Evolutionary conservation across 2,113 vertebrate genomes (phyloP).

Genomic region (Burhinus oedicnemus): DNA sequence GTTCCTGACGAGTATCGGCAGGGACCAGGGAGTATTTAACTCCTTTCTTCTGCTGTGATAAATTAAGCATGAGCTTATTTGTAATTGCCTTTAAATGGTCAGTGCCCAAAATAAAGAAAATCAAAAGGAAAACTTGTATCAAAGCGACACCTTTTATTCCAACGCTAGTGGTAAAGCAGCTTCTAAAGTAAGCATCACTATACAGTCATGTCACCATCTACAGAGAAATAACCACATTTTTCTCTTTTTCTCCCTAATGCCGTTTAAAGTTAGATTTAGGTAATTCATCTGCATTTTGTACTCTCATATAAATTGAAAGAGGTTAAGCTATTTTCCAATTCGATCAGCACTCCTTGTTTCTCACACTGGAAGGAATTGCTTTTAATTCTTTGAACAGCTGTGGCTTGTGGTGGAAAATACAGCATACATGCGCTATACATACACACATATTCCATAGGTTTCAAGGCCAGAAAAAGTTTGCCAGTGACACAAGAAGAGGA

Average conservation of each 20-base stretch:
- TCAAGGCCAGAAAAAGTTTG: not conserved
- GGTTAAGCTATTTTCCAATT: not conserved
- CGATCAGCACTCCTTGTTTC: not conserved
- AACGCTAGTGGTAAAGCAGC: not conserved
- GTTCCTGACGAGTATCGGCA: too few relatives aligned
- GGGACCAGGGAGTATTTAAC: not conserved
- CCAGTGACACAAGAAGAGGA: not conserved
- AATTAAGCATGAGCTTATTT: not conserved
- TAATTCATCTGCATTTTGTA: not conserved
- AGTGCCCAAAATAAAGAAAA: not conserved
- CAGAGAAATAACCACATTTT: not conserved
- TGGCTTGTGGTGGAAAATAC: not conserved
- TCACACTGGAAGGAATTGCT: not conserved
- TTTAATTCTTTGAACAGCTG: not conserved
- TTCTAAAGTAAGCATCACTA: not conserved
- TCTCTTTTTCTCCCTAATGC: too few relatives aligned
- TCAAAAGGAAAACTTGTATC: not conserved
- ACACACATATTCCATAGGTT: not conserved
- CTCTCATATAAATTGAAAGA: not conserved
- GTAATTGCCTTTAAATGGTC: not conserved
- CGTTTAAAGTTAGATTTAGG: not conserved
- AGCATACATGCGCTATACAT: accelerated
- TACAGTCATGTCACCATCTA: not conserved
- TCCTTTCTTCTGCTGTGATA: not conserved
- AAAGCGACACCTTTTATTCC: not conserved